Evolutionary conservation across 2,113 vertebrate genomes (phyloP), one percentile per base, ranked within the genome.

Genomic region (Sphyrna mokarran): DNA sequence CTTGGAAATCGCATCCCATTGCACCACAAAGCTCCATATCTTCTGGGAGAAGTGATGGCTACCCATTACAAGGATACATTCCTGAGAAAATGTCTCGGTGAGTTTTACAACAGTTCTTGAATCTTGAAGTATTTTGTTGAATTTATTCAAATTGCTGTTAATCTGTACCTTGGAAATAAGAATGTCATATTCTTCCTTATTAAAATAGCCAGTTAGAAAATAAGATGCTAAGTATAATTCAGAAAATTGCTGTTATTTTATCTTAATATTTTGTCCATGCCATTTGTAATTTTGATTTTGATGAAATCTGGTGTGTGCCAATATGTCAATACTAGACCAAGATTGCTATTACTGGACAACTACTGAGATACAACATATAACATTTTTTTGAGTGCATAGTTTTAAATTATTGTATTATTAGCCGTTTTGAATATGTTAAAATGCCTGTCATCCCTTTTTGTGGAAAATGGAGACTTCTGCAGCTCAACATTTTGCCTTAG

Each of bases 1-100:
- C 98, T 3, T 99, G 99, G 99, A 99, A 99, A 98, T 98, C 98
- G 0, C 98, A 98, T 58, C 97, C 98, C 3, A 98, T 98, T 97
- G 97, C 99, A 97, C 97, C 97, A 95, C 98, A 98, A 96, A 97
- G 97, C 96, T 97, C 97, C 43, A 96, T 98, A 96, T 97, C 98
- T 13, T 98, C 98, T 96, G 98, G 99, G 97, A 98, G 98, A 97
- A 97, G 96, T 26, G 99, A 99, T 96, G 98, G 98, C 96, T 99
- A 98, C 97, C 98, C 98, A 0, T 98, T 98, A 96, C 98, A 98
- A 97, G 98, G 98, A 97, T 99, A 99, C 98, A 98, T 99, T 98
- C 97, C 98, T 96, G 99, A 99, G 97, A 98, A 97, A 83, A 98
- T 99, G 96, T 98, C 98, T 96, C 98, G 98, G 98, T 98, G 96